Base-by-base conservation (phyloP, 2,888 invertebrate genomes). In the Achlya flavicornis region DNA sequence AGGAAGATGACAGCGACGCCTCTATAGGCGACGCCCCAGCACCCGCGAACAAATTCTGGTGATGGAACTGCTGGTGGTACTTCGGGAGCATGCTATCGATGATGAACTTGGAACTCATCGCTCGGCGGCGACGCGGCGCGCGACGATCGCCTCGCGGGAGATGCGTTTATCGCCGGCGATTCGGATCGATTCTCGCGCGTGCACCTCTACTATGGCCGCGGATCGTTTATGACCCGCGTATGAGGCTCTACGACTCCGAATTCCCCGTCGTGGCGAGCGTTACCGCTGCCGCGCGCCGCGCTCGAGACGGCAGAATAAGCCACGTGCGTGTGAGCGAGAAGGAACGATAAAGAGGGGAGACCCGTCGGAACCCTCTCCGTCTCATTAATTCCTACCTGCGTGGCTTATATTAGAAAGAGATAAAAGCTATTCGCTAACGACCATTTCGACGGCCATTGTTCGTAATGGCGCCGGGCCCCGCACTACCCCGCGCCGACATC, bases 71-170 rank as follows among this genome's bases (percentile, higher is more conserved):
- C 92, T 95, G 95, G 90, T 95, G 97, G 95, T 98, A 98, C 96
- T 98, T 98, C 86, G 98, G 98, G 95, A 98, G 97, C 97, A 98
- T 98, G 95, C 97, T 98, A 97, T 98, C 98, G 95, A 98, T 97
- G 96, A 97, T 97, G 96, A 98, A 98, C 96, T 98, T 98, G 96
- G 98, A 98, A 96, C 96, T 97, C 98, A 98, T 98, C 96, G 96
- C 96, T 95, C 95, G 92, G 91, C 89, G 89, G 89, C 91, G 91
- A 91, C 91, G 92, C 92, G 91, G 90, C 91, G 90, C 93, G 93
- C 93, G 93, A 91, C 92, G 93, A 87, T 90, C 92, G 92, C 92
- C 91, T 91, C 91, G 91, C 91, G 91, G 89, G 90, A 92, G 89
- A 92, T 91, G 91, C 92, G 92, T 93, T 92, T 91, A 91, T 92